These are phyloP conservation scores for Pectinophora gossypiella DNA, from an alignment of 1,140 invertebrate species.

Conservation along the genomic window DNA sequence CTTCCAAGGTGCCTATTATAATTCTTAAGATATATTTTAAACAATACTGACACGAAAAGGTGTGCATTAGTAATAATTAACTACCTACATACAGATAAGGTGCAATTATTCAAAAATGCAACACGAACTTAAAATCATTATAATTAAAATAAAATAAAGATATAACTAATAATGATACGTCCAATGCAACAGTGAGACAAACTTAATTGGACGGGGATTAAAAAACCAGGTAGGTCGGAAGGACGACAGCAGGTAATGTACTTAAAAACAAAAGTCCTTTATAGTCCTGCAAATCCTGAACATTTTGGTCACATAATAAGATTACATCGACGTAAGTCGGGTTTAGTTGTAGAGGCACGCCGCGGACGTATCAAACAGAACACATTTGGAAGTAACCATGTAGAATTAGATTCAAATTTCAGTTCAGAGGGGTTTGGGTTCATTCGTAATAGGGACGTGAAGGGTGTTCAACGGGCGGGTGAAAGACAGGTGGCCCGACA, in stretches of 20 bases:
- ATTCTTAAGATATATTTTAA: no score
- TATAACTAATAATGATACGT: no score
- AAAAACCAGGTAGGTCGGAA: background rate
- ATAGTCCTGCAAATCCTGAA: background rate
- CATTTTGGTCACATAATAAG: background rate
- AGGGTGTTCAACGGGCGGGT: constrained; percentile 6
- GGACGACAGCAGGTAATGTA: background rate
- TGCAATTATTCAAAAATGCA: no score
- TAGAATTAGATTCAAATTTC: background rate
- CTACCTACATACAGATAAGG: no score
- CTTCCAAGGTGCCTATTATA: background rate
- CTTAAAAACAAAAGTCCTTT: background rate
- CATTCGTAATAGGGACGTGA: background rate
- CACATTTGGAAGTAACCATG: background rate
- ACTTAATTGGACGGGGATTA: no score
- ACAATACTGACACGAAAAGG: no score
- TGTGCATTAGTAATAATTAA: no score
- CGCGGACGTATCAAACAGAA: background rate
- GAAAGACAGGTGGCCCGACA: constrained; percentile 27
- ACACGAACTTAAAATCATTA: no score
- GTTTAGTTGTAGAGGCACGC: background rate
- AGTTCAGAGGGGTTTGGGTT: background rate
- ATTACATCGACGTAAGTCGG: background rate
- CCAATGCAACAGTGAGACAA: no score
- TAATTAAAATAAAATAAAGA: no score